Base-by-base conservation (phyloP, 2,797 vertebrate species). In the Salarias fasciatus region DNA sequence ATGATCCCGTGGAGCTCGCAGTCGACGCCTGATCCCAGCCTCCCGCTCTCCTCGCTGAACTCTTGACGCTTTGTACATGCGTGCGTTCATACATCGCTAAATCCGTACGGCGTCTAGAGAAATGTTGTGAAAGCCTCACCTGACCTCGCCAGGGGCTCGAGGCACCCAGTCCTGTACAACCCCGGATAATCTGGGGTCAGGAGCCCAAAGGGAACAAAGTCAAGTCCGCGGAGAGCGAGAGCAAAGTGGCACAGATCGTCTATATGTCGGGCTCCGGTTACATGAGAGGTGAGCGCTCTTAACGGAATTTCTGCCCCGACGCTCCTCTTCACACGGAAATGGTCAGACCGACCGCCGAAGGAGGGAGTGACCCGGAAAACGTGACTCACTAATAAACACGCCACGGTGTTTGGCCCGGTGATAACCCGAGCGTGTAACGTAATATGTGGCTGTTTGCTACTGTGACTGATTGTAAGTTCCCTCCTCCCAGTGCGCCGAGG, bases 251-350 rank as follows among this genome's bases (percentile, higher is more conserved):
- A 61, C 24, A 11, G 37, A 46, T 69, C 53, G 52, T 65, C 64
- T 71, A 24, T 63, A 53, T 48, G 59, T 72, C 69, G 69, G 62
- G 49, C 33, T 81, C 62, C 13, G n/a, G 75, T 86, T 85, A 77
- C 79, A 77, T 54, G 75, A 80, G 66, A 72, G 59, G 70, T 35
- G 75, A 84, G 62, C 75, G 72, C 69, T 53, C 56, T 52, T 57
- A 24, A 59, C 64, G 29, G 64, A 48, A 52, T 58, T 58, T 65
- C 54, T 79, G 63, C 44, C 72, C 52, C 38, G 4, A 56, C 52
- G 67, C 49, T 79, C 63, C 42, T 55, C 70, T 70, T 75, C 82
- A 74, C 73, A 80, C 84, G 83, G 83, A 90, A 83, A 77, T 67
- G 69, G 80, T 80, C 70, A 80, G 66, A 79, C 54, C 60, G 74